A percentile compares a stretch with the other conserved stretches of the same genome.
Evolutionary conservation across 2,113 vertebrate genomes (phyloP).

Genomic region (Apeltes quadracus): DNA sequence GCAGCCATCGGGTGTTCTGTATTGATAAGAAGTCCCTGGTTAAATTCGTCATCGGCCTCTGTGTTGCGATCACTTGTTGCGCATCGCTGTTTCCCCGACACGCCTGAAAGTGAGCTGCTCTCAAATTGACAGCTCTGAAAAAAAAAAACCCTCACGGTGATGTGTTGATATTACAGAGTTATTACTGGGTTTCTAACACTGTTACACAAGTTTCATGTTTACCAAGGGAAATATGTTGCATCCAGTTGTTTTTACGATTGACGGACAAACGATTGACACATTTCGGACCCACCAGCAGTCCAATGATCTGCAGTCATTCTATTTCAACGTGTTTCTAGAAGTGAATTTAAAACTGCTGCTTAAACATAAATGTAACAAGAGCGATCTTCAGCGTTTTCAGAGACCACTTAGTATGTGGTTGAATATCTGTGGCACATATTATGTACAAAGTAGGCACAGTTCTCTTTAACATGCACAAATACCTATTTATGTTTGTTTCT

Average conservation of each 20-base stretch:
- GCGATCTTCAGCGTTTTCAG: background rate
- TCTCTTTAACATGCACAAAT: background rate
- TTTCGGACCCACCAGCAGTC: too few species aligned
- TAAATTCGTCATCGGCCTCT: conserved; percentile 46
- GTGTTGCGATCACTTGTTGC: conserved; percentile 65
- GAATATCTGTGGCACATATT: background rate
- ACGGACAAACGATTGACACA: background rate
- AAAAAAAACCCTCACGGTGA: conserved; percentile 23
- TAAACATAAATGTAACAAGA: background rate
- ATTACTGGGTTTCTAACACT: background rate
- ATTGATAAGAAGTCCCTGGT: conserved; percentile 41
- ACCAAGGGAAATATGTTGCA: conserved; percentile 2
- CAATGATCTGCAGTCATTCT: background rate
- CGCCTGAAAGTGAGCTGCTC: conserved; percentile 28
- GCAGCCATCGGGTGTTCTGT: conserved; percentile 58
- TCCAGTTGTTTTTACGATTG: conserved; percentile 8
- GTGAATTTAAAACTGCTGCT: background rate
- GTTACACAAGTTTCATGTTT: conserved; percentile 33
- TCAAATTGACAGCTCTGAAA: conserved; percentile 45
- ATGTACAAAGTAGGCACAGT: background rate
- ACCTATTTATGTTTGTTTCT: background rate
- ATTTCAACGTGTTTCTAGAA: background rate
- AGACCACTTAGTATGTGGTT: background rate
- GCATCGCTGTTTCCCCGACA: conserved; percentile 45
- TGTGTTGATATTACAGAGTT: conserved; percentile 18